Base-by-base conservation (phyloP, 1,140 invertebrate genomes). In the Megalopta genalis region DNA sequence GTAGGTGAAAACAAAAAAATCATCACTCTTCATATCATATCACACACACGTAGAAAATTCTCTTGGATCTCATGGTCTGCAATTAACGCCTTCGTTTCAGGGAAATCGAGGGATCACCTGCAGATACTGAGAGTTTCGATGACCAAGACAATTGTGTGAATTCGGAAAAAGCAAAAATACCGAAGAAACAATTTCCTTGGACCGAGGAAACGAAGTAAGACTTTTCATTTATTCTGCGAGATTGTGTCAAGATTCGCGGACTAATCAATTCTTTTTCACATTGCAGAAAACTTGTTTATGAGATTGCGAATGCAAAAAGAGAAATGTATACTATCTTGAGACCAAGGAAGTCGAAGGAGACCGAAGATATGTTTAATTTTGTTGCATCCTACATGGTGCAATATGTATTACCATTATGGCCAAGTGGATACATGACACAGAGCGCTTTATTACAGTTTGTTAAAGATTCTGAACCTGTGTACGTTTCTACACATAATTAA, bases 351-450 rank as follows among this genome's bases (percentile, higher is more conserved):
- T 93, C 94, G 86, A 93, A 46, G 42, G 42, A 46, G 42, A 46
- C 42, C 42, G 42, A 46, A 46, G 42, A 91, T 46, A 90, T 94
- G 46, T 94, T 95, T 77, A 92, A 94, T 46, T 95, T 94, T 83
- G 88, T 95, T 32, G 90, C 88, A 23, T 82, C 90, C 0, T 95
- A 94, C 77, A 89, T 95, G 39, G 92, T 94, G 52, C 84, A 89
- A 18, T 93, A 94, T 90, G 91, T 95, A 21, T 92, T 93, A 80
- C 90, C 92, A 57, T 80, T 95, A 18, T 95, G 95, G 95, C 94
- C 94, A 6, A 86, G 92, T 69, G 94, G 94, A 8, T 95, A 94
- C 93, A 94, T 95, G 92, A 91, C 82, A 59, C 75, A 89, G 37
- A 65, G 84, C 37, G 87, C 87, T 7, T 86, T 92, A 32, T 42